These are phyloP conservation scores for Lasiommata megera DNA, from an alignment of 2,888 invertebrate species.

Conservation along the genomic window DNA sequence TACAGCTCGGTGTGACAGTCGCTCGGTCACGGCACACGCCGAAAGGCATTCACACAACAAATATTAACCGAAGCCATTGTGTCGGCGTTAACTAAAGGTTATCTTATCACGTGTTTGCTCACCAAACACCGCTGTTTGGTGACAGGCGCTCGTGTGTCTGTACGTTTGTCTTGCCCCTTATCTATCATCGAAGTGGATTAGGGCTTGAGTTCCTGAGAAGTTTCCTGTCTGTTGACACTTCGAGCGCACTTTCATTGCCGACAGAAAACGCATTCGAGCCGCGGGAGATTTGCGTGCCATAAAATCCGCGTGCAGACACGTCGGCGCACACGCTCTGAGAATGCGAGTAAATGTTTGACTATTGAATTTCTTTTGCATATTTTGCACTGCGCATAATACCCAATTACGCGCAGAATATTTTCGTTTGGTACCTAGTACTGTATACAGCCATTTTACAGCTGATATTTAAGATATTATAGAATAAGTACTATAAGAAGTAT, in stretches of 20 bases:
- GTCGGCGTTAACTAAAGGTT: constrained; percentile 75
- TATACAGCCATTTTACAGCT: too few relatives aligned
- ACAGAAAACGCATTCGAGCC: too few relatives aligned
- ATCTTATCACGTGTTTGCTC: constrained; percentile 77
- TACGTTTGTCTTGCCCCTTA: constrained; percentile 64
- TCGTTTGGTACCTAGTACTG: too few relatives aligned
- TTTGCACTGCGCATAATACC: too few relatives aligned
- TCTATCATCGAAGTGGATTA: constrained; percentile 66
- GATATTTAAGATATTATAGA: too few relatives aligned
- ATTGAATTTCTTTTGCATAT: too few relatives aligned
- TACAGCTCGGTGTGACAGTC: constrained; percentile 50
- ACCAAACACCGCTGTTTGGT: constrained; percentile 68
- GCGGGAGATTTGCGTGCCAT: too few relatives aligned
- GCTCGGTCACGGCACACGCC: constrained; percentile 67
- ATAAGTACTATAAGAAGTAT: too few relatives aligned
- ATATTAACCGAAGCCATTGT: constrained; percentile 74
- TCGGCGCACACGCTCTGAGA: too few relatives aligned
- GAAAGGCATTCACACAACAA: constrained; percentile 72
- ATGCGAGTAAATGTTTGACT: too few relatives aligned
- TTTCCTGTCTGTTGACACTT: constrained; percentile 27
- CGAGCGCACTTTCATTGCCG: not conserved
- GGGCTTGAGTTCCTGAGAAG: constrained; percentile 54
- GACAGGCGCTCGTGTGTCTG: constrained; percentile 73
- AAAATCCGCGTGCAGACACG: too few relatives aligned
- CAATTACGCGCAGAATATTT: too few relatives aligned